These are phyloP conservation scores for Phaethon lepturus DNA, from an alignment of 2,113 vertebrate genomes.

Conservation along the genomic window DNA sequence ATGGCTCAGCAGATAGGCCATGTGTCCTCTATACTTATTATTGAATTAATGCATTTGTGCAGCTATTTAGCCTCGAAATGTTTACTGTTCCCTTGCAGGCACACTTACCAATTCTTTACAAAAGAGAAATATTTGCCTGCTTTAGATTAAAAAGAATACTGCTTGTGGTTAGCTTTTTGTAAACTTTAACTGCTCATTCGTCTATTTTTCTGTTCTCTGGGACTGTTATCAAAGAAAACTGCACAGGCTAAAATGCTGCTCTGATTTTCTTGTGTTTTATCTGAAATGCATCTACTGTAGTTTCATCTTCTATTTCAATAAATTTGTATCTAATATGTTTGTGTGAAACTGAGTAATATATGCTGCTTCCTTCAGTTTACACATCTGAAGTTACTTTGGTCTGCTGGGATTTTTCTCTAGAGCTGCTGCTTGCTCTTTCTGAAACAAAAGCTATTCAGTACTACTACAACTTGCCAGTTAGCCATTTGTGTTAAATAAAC, in stretches of 20 bases:
- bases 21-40: neutral
- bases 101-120: neutral
- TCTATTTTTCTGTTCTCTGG: neutral
- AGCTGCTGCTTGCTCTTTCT: neutral
- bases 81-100: neutral
- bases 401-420: neutral
- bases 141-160: neutral
- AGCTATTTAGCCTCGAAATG: neutral
- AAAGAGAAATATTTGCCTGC: neutral
- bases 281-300: neutral
- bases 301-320: neutral
- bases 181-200: neutral
- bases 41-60: neutral
- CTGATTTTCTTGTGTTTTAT: neutral
- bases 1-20: slow-evolving; percentile 23
- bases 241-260: neutral
- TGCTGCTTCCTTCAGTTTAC: neutral
- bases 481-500: neutral
- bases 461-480: neutral
- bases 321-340: neutral
- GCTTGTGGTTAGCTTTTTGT: neutral
- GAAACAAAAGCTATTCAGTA: neutral
- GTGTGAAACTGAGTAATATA: neutral
- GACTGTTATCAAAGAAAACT: neutral
- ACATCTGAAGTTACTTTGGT: neutral